These are phyloP conservation scores for Dendrolimus houi DNA, from an alignment of 2,888 invertebrate genomes.

Conservation along the genomic window DNA sequence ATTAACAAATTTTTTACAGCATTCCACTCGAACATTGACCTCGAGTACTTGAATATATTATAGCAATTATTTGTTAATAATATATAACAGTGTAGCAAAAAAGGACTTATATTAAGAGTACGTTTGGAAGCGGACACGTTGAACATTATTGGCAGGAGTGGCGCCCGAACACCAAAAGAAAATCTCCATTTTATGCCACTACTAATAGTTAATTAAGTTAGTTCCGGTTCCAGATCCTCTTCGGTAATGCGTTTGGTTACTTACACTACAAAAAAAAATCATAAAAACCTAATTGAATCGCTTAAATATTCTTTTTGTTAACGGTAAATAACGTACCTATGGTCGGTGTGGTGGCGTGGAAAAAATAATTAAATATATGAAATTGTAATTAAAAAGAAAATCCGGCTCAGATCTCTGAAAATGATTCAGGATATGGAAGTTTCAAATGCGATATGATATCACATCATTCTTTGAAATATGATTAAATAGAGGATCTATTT, in stretches of 20 bases:
- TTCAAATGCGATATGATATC: not conserved
- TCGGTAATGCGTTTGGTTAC: constrained; percentile 45
- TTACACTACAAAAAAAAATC: constrained; percentile 28
- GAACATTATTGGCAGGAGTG: not conserved
- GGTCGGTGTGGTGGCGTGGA: constrained; percentile 15
- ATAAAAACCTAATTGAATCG: constrained; percentile 51
- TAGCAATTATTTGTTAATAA: constrained; percentile 66
- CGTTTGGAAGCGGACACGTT: not conserved
- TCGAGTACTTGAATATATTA: constrained; percentile 50
- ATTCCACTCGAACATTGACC: constrained; percentile 65
- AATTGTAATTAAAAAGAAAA: constrained; percentile 12
- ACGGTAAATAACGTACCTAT: constrained; percentile 28
- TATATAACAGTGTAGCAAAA: constrained; percentile 58
- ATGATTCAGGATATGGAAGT: not conserved
- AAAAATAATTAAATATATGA: not conserved
- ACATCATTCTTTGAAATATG: too few relatives aligned
- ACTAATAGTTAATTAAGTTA: constrained; percentile 50
- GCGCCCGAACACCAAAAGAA: not conserved
- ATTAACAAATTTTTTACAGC: constrained; percentile 61
- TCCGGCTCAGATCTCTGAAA: constrained; percentile 18
- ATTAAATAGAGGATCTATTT: too few relatives aligned
- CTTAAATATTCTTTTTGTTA: constrained; percentile 41
- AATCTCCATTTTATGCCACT: constrained; percentile 4
- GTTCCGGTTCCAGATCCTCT: constrained; percentile 70
- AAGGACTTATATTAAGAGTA: constrained; percentile 56